Base-by-base conservation (phyloP, 2,113 vertebrate genomes). In the Marmota monax region DNA sequence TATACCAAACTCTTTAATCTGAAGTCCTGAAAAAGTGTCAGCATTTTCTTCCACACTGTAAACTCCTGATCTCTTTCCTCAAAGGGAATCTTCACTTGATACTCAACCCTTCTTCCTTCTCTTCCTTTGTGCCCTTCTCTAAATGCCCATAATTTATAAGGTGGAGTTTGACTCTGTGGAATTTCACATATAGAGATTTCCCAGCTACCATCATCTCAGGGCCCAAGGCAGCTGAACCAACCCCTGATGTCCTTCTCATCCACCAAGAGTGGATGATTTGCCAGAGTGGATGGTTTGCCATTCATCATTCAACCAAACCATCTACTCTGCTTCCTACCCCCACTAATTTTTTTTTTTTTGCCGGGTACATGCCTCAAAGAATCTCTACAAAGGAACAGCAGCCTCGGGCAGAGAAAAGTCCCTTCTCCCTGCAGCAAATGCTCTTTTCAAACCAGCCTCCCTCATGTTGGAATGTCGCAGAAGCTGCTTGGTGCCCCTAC, bases 381-480 rank as follows among this genome's bases (percentile, higher is more conserved):
- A 27, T 17, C 92, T 96, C 61, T 74, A 97, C 93, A 97, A 92
- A 97, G 69, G 73, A 69, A 58, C 69, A 63, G 88, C 93, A 95
- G 84, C 89, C 29, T 1, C 17, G 78, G 69, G 37, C 74, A 97
- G 77, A 97, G 92, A 97, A 96, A 97, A 96, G 90, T 78, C 76
- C 94, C 92, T 96, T 98, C 88, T 97, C 93, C 32, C 27, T 29
- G 29, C 32, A 86, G 97, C 92, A 97, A 96, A 96, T 86, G 89
- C 42, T 95, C 97, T 29, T 95, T 96, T 97, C 95, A 96, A 34
- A 94, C 45, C 84, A 63, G 88, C 84, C 84, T 84, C 74, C 80
- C 67, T 88, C 51, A 27, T 85, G 92, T 39, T 82, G 86, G 97
- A 95, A 97, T 96, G 94, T 87, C 1, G 53, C 65, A 63, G 88